Base-by-base conservation (phyloP, 2,888 invertebrate genomes). In the Hypolimnas misippus region DNA sequence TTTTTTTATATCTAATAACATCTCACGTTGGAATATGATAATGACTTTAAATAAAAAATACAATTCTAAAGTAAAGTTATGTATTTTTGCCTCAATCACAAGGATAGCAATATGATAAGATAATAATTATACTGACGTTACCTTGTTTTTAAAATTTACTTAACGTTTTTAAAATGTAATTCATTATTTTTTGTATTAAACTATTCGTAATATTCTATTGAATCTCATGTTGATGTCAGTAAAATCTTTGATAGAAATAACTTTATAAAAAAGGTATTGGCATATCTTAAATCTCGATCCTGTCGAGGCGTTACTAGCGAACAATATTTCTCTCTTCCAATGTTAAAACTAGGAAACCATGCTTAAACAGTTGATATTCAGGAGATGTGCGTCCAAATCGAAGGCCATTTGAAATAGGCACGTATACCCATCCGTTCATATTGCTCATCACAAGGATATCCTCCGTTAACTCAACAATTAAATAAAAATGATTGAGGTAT, bases 291-390 rank as follows among this genome's bases (percentile, higher is more conserved):
- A 10, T 33, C 12, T 35, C 35, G n/a, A n/a, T 38, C 35, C 4
- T 38, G 10, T 38, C n/a, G 12, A 35, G 12, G 8, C 8, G 3
- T 35, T 12, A 7, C 10, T 12, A 8, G 12, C 33, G 8, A 35
- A 35, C 1, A 19, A 4, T 17, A 8, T 50, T 55, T n/a, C 7
- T 57, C 21, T 52, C 42, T 44, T 52, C n/a, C 57, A 71, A 76
- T 69, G 73, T 70, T 74, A 68, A 53, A 31, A 77, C 70, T 58
- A 72, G 72, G 72, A 72, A 70, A 70, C 63, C 70, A 77, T 78
- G 63, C 74, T 73, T 72, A 73, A 74, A 67, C 71, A 74, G 72
- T 73, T 76, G 71, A 74, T 70, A 80, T 75, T 78, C 77, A 80
- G 75, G 76, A 77, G 72, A 73, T 55, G 63, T 44, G 65, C 74